phyloP scores from a whole-genome alignment of 2,113 vertebrate species.

The Vulpes lagopus region DNA sequence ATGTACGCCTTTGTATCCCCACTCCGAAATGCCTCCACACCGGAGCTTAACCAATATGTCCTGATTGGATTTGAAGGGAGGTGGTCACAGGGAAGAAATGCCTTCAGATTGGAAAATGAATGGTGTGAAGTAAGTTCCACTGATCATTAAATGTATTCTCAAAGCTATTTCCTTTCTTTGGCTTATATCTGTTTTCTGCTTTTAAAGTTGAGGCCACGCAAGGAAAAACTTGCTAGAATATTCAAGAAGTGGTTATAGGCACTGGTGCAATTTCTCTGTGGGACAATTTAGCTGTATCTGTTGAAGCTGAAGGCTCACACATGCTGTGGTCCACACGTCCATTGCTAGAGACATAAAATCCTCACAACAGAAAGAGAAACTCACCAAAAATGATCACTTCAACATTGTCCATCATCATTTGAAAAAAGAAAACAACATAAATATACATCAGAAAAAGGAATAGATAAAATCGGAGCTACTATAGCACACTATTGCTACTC shows the following conservation, averaged over 20 bases:
- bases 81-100: neutral
- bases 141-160: neutral
- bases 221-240: constrained; percentile 21
- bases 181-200: constrained; percentile 42
- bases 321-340: neutral
- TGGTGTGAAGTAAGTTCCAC: neutral
- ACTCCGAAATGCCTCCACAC: neutral
- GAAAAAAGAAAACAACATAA: constrained; percentile 12
- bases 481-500: neutral
- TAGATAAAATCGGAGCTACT: neutral
- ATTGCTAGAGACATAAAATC: neutral
- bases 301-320: neutral
- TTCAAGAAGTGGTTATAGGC: neutral
- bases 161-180: constrained; percentile 19
- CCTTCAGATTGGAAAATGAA: neutral
- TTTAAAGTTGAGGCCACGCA: neutral
- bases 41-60: neutral
- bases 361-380: neutral
- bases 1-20: neutral
- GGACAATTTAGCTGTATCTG: neutral
- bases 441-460: neutral
- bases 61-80: constrained; percentile 10
- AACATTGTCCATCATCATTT: neutral
- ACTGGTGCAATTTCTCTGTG: neutral
- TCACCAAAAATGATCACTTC: neutral